Evolutionary conservation across 2,888 invertebrate species (phyloP).

Genomic region (Morpho deidamia): DNA sequence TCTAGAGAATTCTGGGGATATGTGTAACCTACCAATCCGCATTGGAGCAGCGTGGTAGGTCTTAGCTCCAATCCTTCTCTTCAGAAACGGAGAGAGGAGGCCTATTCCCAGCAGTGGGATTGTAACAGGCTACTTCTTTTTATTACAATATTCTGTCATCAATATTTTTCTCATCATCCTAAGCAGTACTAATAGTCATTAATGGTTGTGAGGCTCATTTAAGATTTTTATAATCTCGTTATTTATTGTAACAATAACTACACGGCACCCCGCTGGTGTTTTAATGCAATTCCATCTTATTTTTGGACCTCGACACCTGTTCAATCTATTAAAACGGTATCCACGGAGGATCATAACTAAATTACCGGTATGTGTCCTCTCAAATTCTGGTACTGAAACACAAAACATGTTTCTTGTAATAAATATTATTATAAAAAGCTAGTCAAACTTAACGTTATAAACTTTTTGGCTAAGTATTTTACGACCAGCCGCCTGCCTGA

Average conservation of each 20-base stretch:
- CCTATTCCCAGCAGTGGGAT: no score
- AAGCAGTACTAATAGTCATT: background rate
- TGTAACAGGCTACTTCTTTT: no score
- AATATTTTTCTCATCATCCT: background rate
- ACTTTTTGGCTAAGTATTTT: no score
- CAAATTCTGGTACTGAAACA: constrained; percentile 10
- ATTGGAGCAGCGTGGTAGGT: no score
- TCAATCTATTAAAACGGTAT: constrained; percentile 12
- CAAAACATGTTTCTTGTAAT: background rate
- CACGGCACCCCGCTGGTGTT: constrained; percentile 11
- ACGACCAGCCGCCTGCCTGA: no score
- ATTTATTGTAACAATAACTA: constrained; percentile 11
- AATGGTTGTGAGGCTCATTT: constrained; percentile 15
- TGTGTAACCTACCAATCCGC: no score
- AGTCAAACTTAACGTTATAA: no score
- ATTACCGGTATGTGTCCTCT: constrained; percentile 8
- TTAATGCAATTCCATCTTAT: constrained; percentile 17
- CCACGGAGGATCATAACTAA: constrained; percentile 11
- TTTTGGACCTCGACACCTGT: constrained; percentile 8
- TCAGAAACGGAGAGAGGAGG: no score
- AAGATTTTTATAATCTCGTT: constrained; percentile 4
- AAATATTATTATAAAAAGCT: no score
- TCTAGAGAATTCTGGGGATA: no score
- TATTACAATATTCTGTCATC: no score
- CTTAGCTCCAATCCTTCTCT: no score